These are phyloP conservation scores for Tinamus major DNA, from an alignment of 2,797 vertebrate species.

Conservation along the genomic window DNA sequence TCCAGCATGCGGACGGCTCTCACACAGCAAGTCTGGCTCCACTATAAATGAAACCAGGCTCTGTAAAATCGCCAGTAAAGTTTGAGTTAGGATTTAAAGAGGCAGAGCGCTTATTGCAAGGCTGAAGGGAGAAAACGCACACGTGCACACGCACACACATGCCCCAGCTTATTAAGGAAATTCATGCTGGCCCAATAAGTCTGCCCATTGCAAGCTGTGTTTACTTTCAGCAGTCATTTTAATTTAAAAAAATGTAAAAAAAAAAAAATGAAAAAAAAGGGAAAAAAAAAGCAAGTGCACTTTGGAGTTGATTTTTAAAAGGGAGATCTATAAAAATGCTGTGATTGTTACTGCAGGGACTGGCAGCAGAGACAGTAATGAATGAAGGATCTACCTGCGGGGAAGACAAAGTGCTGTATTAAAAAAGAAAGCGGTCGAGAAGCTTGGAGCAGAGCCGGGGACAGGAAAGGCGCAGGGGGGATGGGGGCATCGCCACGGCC, in stretches of 20 bases:
- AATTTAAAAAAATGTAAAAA: conserved; percentile 24
- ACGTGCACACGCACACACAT: neutral
- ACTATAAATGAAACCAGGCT: conserved; percentile 94
- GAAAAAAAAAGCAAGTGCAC: conserved; percentile 32
- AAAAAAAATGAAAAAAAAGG: neutral
- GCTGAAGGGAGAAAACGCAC: neutral
- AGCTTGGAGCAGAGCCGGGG: neutral
- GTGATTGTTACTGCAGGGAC: neutral
- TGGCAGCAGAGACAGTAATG: neutral
- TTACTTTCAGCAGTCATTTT: conserved; percentile 71
- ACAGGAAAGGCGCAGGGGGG: neutral
- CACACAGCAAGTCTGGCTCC: conserved; percentile 92
- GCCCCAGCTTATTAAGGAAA: conserved; percentile 61
- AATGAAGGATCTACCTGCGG: neutral
- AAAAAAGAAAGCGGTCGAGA: neutral
- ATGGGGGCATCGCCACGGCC: neutral
- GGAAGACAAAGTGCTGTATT: neutral
- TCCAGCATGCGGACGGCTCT: conserved; percentile 88
- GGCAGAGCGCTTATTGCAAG: conserved; percentile 73
- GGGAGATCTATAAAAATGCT: neutral
- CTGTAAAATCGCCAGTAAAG: conserved; percentile 87
- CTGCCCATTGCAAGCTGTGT: conserved; percentile 66
- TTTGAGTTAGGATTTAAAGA: conserved; percentile 82
- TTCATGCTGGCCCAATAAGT: conserved; percentile 69
- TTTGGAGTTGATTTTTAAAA: conserved; percentile 57